These are phyloP conservation scores for Campoplex capitator DNA, from an alignment of 2,888 invertebrate species.

Conservation along the genomic window DNA sequence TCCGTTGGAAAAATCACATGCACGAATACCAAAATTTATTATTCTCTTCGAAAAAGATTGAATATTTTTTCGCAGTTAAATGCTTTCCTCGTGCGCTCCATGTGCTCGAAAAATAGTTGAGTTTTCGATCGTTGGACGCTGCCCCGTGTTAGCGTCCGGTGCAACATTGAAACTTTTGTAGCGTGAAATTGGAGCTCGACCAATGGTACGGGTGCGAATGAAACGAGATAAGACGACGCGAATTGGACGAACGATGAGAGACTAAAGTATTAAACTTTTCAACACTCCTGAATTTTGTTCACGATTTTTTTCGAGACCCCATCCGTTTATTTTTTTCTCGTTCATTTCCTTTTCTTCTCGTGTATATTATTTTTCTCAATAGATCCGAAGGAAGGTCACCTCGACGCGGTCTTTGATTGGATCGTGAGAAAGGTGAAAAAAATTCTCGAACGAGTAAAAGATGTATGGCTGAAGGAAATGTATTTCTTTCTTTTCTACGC, in stretches of 20 bases:
- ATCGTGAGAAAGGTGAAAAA: conserved; percentile 18
- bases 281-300: conserved; percentile 1
- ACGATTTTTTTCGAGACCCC: background rate
- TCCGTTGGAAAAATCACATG: conserved; percentile 49
- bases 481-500: conserved; percentile 41
- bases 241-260: conserved; percentile 11
- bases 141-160: conserved; percentile 42
- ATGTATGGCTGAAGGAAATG: conserved; percentile 52
- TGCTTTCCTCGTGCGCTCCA: conserved; percentile 35
- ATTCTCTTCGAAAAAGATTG: conserved; percentile 41
- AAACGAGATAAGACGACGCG: background rate
- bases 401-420: conserved; percentile 52
- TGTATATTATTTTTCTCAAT: background rate
- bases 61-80: conserved; percentile 33
- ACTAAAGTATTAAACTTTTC: conserved; percentile 49
- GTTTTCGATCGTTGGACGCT: conserved; percentile 4
- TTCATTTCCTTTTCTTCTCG: conserved; percentile 2
- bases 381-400: conserved; percentile 17
- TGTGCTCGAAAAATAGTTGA: conserved; percentile 42
- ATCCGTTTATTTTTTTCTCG: conserved; percentile 3
- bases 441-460: conserved; percentile 38
- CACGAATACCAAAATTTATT: conserved; percentile 26
- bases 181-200: conserved; percentile 70
- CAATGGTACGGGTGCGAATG: conserved; percentile 22
- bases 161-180: conserved; percentile 67